A percentile compares a stretch with the other conserved stretches of the same genome.
Evolutionary conservation across 2,113 vertebrate genomes (phyloP).

Genomic region (Castor canadensis): DNA sequence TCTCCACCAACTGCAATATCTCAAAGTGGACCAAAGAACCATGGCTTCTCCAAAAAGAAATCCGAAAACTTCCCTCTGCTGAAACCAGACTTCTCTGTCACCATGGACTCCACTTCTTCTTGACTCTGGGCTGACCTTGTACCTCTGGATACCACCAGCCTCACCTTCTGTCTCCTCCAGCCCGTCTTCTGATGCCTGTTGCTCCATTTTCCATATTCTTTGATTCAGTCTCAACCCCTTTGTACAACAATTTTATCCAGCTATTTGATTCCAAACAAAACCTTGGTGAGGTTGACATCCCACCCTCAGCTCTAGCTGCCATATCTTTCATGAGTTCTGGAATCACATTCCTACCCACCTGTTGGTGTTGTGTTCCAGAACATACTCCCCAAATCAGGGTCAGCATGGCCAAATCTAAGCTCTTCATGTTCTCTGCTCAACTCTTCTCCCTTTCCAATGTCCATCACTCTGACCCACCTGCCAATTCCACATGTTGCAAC

Average conservation of each 20-base stretch:
- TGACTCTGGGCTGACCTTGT: rapidly evolving
- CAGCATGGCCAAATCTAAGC: not conserved
- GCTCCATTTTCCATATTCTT: not conserved
- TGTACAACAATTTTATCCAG: not conserved
- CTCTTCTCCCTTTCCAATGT: not conserved
- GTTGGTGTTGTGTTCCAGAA: not conserved
- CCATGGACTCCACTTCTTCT: not conserved
- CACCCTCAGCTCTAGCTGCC: conserved; percentile 50
- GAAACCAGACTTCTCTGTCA: not conserved
- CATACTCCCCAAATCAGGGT: not conserved
- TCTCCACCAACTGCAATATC: too few relatives aligned
- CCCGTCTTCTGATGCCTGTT: not conserved
- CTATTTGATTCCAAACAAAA: not conserved
- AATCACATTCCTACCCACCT: not conserved
- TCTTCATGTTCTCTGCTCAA: not conserved
- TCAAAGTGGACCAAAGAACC: too few relatives aligned
- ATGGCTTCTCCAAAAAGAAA: not conserved
- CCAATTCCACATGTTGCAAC: too few relatives aligned
- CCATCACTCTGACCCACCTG: not conserved
- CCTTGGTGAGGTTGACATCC: rapidly evolving
- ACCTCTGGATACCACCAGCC: not conserved
- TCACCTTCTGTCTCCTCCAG: not conserved
- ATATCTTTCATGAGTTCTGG: conserved; percentile 66
- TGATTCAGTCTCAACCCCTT: not conserved
- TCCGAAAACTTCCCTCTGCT: not conserved